Conservation (phyloP, 2,888 invertebrate species). For the Ornithoptera priamus region DNA sequence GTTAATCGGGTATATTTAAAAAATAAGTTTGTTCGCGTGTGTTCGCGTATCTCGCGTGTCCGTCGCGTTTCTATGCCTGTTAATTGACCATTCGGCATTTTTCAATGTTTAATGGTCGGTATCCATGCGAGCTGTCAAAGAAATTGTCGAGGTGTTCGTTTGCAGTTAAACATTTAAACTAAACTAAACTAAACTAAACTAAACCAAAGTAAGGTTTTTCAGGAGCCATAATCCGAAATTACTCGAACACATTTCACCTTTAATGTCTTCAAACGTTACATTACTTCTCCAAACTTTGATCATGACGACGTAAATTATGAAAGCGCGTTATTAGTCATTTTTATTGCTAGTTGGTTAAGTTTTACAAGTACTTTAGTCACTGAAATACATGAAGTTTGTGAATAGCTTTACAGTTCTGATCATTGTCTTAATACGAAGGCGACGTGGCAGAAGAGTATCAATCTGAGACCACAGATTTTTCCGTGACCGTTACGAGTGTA, state of each 20-base stretch:
- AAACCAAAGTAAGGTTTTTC: conserved; percentile 17
- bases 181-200: conserved; percentile 3
- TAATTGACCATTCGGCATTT: conserved; percentile 17
- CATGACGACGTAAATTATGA: conserved; percentile 21
- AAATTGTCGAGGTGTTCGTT: not conserved
- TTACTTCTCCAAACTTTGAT: conserved; percentile 23
- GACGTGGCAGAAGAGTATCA: too few species aligned
- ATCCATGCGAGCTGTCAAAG: conserved; percentile 15
- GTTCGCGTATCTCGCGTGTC: conserved; percentile 6
- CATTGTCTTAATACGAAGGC: too few species aligned
- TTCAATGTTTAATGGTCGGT: conserved; percentile 6
- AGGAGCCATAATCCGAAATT: conserved; percentile 16
- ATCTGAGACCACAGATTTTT: too few species aligned
- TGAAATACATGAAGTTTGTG: not conserved
- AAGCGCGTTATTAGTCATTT: conserved; percentile 11
- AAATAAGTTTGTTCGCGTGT: too few species aligned
- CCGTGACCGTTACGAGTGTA: too few species aligned
- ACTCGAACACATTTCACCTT: conserved; percentile 19
- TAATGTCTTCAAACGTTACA: conserved; percentile 21
- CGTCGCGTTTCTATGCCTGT: conserved; percentile 12
- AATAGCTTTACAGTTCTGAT: too few species aligned
- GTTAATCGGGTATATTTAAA: too few species aligned
- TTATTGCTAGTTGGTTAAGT: conserved; percentile 11
- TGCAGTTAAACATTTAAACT: conserved; percentile 6
- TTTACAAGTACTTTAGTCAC: conserved; percentile 7